Base-by-base conservation (phyloP, 2,113 vertebrate species). In the Edolisoma coerulescens region DNA sequence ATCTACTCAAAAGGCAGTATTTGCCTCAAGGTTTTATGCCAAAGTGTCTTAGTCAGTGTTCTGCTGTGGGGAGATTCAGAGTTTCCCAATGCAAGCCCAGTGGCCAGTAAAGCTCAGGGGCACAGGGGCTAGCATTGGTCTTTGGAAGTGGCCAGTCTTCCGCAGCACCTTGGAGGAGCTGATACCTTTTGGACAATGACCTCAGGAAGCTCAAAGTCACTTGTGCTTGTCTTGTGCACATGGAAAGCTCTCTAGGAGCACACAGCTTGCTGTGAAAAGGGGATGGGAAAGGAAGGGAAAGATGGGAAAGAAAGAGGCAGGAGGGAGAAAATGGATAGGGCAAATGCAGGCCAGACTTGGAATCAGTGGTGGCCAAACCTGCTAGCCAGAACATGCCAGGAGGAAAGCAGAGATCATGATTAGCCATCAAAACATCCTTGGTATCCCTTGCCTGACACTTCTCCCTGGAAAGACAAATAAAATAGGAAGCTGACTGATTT, bases 11-110 rank as follows among this genome's bases (percentile, higher is more conserved):
- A 84, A 87, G 27, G 27, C 35, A 52, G 5, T 12, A 71, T 63
- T 77, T 75, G 15, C 67, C 56, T 79, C 30, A 39, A 68, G 42
- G 35, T 89, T 54, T 79, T 63, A 35, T 56, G 33, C 32, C 50
- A n/a, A 52, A 69, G 22, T 47, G 11, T 52, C 45, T 21, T 26
- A 87, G 42, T 57, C 52, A 37, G 14, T 52, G 69, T 52, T 89
- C 20, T 53, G 44, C 11, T 1, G 1, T 32, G 33, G 13, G 45
- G 37, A 85, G 5, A 33, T 84, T 47, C 24, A 56, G 60, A 14
- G 6, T 70, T 75, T 84, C 57, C 61, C 1, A 0, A 2, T 1
- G 7, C 42, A 79, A 39, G 7, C n/a, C 16, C 1, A 2, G 33
- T 59, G 44, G 20, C 47, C 0, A 0, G 56, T 50, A 49, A 44